Conservation (phyloP, 2,797 vertebrate species). For the Dendrocincla tyrannina region DNA sequence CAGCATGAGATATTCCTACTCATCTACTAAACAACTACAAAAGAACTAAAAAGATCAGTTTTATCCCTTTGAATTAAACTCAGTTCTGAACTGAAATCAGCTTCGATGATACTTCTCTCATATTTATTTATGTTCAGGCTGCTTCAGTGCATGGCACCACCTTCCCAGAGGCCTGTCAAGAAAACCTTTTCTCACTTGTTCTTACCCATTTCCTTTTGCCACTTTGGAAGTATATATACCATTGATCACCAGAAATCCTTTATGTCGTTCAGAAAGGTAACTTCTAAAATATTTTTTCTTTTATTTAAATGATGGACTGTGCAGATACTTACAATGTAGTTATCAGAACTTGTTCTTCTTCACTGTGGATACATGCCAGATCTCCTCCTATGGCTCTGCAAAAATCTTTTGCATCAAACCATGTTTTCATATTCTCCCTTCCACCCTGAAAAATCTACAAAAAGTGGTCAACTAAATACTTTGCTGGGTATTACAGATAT, state of each 20-base stretch:
- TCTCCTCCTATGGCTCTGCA: slow-evolving; percentile 88
- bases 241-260: background rate
- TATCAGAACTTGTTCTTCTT: slow-evolving; percentile 71
- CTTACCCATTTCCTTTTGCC: background rate
- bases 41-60: background rate
- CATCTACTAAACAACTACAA: background rate
- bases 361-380: slow-evolving; percentile 82
- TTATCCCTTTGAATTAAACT: background rate
- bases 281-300: background rate
- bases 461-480: background rate
- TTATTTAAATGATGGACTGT: background rate
- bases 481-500: background rate
- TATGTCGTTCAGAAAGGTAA: background rate
- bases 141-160: background rate
- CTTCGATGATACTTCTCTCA: background rate
- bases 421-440: slow-evolving; percentile 79
- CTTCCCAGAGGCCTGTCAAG: background rate
- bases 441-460: slow-evolving; percentile 66
- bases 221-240: background rate
- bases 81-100: background rate
- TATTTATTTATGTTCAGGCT: background rate
- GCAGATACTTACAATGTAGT: slow-evolving; percentile 59
- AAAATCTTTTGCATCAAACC: slow-evolving; percentile 86
- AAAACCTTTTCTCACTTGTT: background rate
- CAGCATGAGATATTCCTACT: background rate